Evolutionary conservation across 2,888 invertebrate genomes (phyloP).

Genomic region (Agrotis clavis): DNA sequence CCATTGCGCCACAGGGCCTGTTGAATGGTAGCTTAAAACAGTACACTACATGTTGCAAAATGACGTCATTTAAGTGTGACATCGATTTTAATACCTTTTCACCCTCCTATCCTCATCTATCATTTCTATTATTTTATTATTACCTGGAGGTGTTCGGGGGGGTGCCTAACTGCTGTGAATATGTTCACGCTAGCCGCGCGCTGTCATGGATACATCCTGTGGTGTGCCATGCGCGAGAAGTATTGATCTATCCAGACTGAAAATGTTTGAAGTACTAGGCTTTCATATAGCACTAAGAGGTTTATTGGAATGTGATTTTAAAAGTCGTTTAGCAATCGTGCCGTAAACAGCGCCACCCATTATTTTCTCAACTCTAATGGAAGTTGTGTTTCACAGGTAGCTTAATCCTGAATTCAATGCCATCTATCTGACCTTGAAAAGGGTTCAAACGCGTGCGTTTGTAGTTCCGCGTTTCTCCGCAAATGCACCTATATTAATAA

Average conservation of each 20-base stretch:
- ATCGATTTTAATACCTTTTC: neutral
- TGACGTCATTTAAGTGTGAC: neutral
- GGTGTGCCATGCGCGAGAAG: too few relatives aligned
- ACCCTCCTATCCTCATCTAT: too few relatives aligned
- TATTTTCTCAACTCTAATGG: neutral
- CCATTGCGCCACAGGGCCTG: conserved; percentile 91
- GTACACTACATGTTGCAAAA: neutral
- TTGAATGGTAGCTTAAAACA: too few relatives aligned
- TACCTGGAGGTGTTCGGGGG: too few relatives aligned
- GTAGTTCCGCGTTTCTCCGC: neutral
- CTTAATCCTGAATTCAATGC: neutral
- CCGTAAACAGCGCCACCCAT: neutral
- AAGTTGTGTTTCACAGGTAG: neutral
- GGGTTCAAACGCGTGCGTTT: neutral
- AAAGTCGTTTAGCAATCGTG: neutral
- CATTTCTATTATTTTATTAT: too few relatives aligned
- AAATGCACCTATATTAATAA: neutral
- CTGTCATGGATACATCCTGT: too few relatives aligned
- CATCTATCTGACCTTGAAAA: neutral
- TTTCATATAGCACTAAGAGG: too few relatives aligned
- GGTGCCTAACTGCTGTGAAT: too few relatives aligned
- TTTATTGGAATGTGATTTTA: too few relatives aligned
- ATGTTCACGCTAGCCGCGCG: too few relatives aligned
- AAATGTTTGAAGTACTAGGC: too few relatives aligned
- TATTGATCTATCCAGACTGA: too few relatives aligned